Evolutionary conservation across 1,140 invertebrate genomes (phyloP).

Genomic region (Temnothorax nylanderi): DNA sequence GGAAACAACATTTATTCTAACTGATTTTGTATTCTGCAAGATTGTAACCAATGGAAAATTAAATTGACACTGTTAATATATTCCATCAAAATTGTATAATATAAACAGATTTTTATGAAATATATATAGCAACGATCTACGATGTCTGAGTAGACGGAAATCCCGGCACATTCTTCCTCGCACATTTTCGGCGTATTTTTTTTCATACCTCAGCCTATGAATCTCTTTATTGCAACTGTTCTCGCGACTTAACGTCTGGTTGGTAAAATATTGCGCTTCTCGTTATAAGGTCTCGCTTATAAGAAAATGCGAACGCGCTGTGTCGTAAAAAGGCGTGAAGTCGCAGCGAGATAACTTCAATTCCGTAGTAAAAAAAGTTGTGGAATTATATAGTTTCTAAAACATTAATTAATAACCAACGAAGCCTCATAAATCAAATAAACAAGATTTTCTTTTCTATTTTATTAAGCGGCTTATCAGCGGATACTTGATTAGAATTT

Average conservation of each 20-base stretch:
- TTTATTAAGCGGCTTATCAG: neutral
- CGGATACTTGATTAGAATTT: neutral
- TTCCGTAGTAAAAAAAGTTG: neutral
- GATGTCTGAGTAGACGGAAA: slow-evolving; percentile 14
- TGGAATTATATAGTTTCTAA: neutral
- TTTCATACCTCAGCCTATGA: neutral
- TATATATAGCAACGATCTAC: neutral
- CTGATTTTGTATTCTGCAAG: neutral
- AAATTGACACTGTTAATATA: neutral
- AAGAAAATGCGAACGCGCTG: slow-evolving; percentile 39
- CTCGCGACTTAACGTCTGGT: slow-evolving; percentile 29
- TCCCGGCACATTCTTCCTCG: neutral
- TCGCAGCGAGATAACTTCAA: neutral
- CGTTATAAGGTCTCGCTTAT: slow-evolving; percentile 46
- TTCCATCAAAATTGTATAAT: neutral
- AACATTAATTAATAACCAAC: neutral
- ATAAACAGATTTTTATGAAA: neutral
- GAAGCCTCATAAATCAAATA: neutral
- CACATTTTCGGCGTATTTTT: neutral
- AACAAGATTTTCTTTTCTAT: neutral
- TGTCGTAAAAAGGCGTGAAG: slow-evolving; percentile 8
- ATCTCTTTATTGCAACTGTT: slow-evolving; percentile 47
- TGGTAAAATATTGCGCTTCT: slow-evolving; percentile 53
- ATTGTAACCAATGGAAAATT: neutral
- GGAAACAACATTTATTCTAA: neutral